A percentile compares a stretch with the other conserved stretches of the same genome.
Evolutionary conservation across 1,140 invertebrate genomes (phyloP).

Genomic region (Dinothrombium tinctorium): DNA sequence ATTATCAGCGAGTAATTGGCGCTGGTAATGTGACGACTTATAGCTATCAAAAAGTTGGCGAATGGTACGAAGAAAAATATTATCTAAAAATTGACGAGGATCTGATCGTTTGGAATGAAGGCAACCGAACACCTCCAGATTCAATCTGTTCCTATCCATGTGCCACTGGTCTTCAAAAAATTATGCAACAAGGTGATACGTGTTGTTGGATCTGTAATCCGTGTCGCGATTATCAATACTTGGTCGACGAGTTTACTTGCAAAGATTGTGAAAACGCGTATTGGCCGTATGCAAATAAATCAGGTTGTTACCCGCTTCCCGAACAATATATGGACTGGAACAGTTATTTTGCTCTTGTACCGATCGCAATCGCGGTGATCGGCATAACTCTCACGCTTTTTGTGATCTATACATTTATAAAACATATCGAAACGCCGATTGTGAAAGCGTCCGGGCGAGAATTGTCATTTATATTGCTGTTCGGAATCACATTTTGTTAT

Average conservation of each 20-base stretch:
- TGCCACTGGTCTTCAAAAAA: conserved; percentile 40
- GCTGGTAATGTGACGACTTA: conserved; percentile 14
- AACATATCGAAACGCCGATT: conserved; percentile 57
- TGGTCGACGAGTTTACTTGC: conserved; percentile 32
- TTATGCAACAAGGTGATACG: conserved; percentile 28
- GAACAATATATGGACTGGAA: conserved; percentile 33
- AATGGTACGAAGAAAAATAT: conserved; percentile 25
- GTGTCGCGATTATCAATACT: conserved; percentile 31
- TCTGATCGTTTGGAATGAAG: conserved; percentile 20
- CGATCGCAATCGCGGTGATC: conserved; percentile 26
- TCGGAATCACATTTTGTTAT: conserved; percentile 67
- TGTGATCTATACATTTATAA: conserved; percentile 28
- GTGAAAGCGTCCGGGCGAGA: conserved; percentile 71
- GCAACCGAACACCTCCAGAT: conserved; percentile 22
- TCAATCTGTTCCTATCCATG: conserved; percentile 42
- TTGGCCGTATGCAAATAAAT: conserved; percentile 23
- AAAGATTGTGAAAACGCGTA: conserved; percentile 28
- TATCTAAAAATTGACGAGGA: conserved; percentile 30
- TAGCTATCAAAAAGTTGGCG: conserved; percentile 23
- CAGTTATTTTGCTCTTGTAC: conserved; percentile 29
- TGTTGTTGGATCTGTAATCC: conserved; percentile 29
- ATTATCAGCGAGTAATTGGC: conserved; percentile 25
- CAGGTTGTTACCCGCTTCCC: conserved; percentile 21
- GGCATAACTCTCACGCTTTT: conserved; percentile 28
- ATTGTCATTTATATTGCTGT: conserved; percentile 58